Base-by-base conservation (phyloP, 2,113 vertebrate genomes). In the Chaenocephalus aceratus region DNA sequence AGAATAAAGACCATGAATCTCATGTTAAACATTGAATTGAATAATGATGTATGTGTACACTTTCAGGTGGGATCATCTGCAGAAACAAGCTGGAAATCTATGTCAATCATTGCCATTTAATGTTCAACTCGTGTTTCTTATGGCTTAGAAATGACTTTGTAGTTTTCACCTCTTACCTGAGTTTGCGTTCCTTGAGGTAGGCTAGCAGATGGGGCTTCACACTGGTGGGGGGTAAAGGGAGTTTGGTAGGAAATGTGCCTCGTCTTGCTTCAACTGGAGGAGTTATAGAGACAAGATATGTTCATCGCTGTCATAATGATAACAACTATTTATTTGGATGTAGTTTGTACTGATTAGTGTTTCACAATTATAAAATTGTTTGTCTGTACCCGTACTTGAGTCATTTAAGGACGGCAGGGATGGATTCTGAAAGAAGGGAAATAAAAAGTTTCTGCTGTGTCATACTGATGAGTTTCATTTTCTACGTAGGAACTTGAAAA, bases 131-230 rank as follows among this genome's bases (percentile, higher is more conserved):
- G 52, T 34, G 2, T 60, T 57, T 34, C 4, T 1, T n/a, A n/a
- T 12, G 10, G 18, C 3, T 23, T 3, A 53, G 30, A 52, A 52
- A 48, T 23, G 3, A 62, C 45, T 14, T 1, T 53, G n/a, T 23
- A 52, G 46, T 46, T n/a, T 6, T 70, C 34, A 36, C 0, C 4
- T 63, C 73, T 75, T 68, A 94, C 94, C 89, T 91, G 57, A 66
- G 51, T 76, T 92, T 93, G 26, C 52, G 36, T 53, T 94, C 91
- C 74, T 92, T 94, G 41, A 86, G 26, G 72, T 52, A 64, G 0
- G n/a, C 21, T 2, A 77, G 90, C 21, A 88, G 66, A 65, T 77
- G 51, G 0, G 91, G 89, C 72, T 92, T 95, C 12, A 57, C 10
- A 54, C 60, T 51, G 1, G 69, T 83, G 45, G 67, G n/a, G 1